phyloP scores from a whole-genome alignment of 2,888 invertebrate species.

The Odontocerum albicorne region DNA sequence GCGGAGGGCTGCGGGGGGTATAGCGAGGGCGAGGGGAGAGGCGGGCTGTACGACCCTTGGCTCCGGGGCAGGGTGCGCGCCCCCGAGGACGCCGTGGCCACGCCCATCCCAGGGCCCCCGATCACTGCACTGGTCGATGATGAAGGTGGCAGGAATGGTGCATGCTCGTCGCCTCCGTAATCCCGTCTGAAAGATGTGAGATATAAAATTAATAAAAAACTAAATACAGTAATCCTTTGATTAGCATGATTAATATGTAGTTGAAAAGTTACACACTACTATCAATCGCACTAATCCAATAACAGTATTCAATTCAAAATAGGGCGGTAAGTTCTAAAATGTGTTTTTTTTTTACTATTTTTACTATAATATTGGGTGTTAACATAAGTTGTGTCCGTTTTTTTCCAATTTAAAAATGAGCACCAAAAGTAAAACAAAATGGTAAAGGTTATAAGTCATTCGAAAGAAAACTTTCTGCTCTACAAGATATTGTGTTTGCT shows the following conservation, averaged over 20 bases:
- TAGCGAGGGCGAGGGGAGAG: conserved; percentile 41
- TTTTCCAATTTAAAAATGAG: too few species aligned
- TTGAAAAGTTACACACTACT: too few species aligned
- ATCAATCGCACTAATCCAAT: background rate
- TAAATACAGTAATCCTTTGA: too few species aligned
- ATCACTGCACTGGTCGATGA: conserved; percentile 44
- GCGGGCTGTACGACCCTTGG: conserved; percentile 72
- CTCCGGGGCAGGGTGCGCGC: conserved; percentile 46
- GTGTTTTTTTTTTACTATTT: too few species aligned
- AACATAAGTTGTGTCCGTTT: too few species aligned
- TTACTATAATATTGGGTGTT: too few species aligned
- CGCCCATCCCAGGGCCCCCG: conserved; percentile 57
- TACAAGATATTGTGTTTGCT: too few species aligned
- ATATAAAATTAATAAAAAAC: background rate
- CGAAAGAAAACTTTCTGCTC: too few species aligned
- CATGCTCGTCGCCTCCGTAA: conserved; percentile 83
- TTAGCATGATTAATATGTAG: too few species aligned
- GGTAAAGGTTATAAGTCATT: too few species aligned
- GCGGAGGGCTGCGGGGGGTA: conserved; percentile 49
- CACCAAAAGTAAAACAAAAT: too few species aligned
- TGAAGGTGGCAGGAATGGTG: conserved; percentile 69
- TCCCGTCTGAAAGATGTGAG: conserved; percentile 62
- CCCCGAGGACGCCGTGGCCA: conserved; percentile 40
- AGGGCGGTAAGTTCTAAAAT: too few species aligned
- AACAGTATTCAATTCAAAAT: background rate